Percentiles rank a stretch among this genome's conserved stretches.
Evolutionary conservation across 2,113 vertebrate genomes (phyloP).

Genomic region (Phalacrocorax pelagicus): DNA sequence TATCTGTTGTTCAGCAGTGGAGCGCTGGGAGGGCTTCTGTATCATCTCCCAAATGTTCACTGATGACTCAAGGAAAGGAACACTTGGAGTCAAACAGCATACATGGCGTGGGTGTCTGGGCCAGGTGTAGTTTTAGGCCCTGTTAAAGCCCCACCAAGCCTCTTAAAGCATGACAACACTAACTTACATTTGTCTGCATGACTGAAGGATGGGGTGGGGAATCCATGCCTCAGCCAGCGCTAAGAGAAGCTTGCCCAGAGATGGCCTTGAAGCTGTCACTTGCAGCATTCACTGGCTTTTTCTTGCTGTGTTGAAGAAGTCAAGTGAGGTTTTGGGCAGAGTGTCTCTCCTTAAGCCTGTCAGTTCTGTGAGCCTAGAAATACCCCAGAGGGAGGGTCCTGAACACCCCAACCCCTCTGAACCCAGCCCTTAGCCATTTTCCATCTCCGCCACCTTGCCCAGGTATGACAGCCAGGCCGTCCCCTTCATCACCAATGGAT

Average conservation of each 20-base stretch:
- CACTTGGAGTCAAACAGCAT: neutral
- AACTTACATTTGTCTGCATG: neutral
- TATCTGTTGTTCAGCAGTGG: neutral
- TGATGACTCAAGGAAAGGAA: neutral
- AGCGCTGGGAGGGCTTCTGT: neutral
- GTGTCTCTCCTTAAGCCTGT: neutral
- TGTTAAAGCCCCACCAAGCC: neutral
- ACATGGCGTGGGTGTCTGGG: fast-evolving
- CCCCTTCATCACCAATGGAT: fast-evolving
- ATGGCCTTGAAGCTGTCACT: neutral
- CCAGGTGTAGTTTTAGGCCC: neutral
- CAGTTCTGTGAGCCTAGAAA: neutral
- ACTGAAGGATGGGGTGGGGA: fast-evolving
- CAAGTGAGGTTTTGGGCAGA: neutral
- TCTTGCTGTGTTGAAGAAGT: neutral
- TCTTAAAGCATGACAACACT: neutral
- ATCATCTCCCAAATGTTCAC: neutral
- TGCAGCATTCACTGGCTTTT: neutral
- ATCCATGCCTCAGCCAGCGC: neutral
- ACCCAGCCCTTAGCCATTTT: neutral
- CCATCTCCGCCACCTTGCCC: neutral
- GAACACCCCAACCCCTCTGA: neutral
- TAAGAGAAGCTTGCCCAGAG: neutral
- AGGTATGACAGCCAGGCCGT: neutral
- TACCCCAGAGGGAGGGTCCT: neutral